These are phyloP conservation scores for Nebria brevicollis DNA, from an alignment of 2,888 invertebrate species.

Conservation along the genomic window DNA sequence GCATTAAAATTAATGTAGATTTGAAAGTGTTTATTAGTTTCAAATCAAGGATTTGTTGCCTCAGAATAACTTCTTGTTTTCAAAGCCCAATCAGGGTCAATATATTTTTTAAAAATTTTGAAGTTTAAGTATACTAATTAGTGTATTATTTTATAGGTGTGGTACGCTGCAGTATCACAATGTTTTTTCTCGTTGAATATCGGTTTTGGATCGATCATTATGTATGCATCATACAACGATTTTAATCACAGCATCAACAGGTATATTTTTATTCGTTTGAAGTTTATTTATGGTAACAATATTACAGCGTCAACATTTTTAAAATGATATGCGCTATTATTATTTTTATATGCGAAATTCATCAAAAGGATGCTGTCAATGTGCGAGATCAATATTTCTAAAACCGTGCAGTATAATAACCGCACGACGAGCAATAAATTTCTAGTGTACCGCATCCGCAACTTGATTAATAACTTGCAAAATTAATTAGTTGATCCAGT, in stretches of 20 bases:
- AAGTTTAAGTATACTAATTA: background rate
- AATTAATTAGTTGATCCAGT: background rate
- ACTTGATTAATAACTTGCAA: background rate
- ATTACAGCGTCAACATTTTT: constrained; percentile 26
- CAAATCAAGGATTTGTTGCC: too few relatives aligned
- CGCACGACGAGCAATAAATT: background rate
- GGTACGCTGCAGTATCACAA: constrained; percentile 79
- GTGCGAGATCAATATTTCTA: constrained; percentile 6
- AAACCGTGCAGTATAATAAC: background rate
- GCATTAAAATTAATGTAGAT: too few relatives aligned
- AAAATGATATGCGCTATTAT: constrained; percentile 39
- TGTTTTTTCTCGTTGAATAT: constrained; percentile 79
- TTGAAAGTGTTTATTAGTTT: too few relatives aligned
- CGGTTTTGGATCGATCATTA: constrained; percentile 76
- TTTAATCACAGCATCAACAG: constrained; percentile 76
- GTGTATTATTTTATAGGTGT: constrained; percentile 66
- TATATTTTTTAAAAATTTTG: background rate
- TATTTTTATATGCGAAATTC: background rate
- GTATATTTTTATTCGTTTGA: constrained; percentile 58
- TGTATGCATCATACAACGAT: constrained; percentile 80
- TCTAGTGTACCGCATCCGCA: background rate
- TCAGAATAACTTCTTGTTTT: too few relatives aligned
- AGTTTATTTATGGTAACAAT: background rate
- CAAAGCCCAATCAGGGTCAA: too few relatives aligned
- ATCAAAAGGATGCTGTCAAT: background rate